A percentile compares a stretch with the other conserved stretches of the same genome.
These are phyloP conservation scores for Seladonia tumulorum DNA, from an alignment of 2,888 invertebrate species.

Conservation along the genomic window DNA sequence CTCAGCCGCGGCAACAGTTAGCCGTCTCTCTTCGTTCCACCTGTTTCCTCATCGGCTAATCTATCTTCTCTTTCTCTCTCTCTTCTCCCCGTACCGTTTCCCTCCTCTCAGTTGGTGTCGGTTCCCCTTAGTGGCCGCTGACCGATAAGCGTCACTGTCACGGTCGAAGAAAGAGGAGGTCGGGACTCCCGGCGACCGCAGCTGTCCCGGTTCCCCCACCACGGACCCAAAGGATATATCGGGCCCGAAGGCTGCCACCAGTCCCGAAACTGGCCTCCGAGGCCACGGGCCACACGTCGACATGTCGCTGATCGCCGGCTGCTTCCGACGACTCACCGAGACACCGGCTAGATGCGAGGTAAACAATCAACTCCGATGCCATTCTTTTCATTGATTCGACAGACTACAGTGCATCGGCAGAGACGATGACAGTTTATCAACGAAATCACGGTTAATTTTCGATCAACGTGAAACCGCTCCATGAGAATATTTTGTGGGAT, in stretches of 20 bases:
- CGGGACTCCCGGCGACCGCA: background rate
- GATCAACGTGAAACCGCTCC: background rate
- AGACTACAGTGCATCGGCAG: background rate
- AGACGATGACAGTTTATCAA: background rate
- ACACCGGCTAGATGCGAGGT: constrained; percentile 64
- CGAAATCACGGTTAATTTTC: background rate
- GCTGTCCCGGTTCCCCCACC: constrained; percentile 13
- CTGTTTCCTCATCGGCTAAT: background rate
- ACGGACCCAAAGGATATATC: background rate
- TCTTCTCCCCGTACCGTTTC: background rate
- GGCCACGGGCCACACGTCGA: constrained; percentile 1
- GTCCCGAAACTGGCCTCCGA: background rate
- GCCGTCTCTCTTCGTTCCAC: background rate
- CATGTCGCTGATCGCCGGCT: constrained; percentile 72
- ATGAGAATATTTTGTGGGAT: too few relatives aligned
- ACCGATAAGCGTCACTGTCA: constrained; percentile 53
- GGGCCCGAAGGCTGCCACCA: background rate
- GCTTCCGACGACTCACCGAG: constrained; percentile 70
- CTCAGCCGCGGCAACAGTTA: constrained; percentile 10
- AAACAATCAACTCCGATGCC: constrained; percentile 34
- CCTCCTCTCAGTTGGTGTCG: background rate
- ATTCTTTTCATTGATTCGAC: background rate
- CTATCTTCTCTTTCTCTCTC: background rate
- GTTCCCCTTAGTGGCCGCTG: constrained; percentile 21
- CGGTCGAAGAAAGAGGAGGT: constrained; percentile 50